Evolutionary conservation across 2,888 invertebrate species (phyloP).

Genomic region (Nysson spinosus): DNA sequence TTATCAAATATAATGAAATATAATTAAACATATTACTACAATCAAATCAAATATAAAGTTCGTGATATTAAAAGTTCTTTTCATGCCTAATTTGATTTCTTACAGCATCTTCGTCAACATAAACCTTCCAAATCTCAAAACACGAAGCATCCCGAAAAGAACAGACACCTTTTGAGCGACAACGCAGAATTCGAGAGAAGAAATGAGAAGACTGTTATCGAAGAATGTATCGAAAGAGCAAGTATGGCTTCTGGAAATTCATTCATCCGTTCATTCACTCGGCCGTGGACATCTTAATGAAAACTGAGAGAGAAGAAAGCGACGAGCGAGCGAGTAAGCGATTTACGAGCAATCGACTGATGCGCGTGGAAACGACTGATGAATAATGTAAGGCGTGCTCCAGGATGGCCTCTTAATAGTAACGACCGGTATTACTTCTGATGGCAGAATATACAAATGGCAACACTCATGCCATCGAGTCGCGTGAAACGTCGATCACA

Average conservation of each 20-base stretch:
- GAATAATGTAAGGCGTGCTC: constrained; percentile 57
- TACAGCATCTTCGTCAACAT: too few relatives aligned
- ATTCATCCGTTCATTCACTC: constrained; percentile 52
- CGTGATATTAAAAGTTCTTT: too few relatives aligned
- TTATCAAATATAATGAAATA: too few relatives aligned
- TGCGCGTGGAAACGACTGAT: constrained; percentile 39
- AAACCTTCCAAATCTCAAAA: too few relatives aligned
- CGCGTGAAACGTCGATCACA: too few relatives aligned
- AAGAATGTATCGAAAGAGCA: constrained; percentile 23
- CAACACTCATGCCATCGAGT: too few relatives aligned
- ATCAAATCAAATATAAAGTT: too few relatives aligned
- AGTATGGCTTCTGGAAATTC: constrained; percentile 50
- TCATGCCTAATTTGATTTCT: too few relatives aligned
- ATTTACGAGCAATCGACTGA: constrained; percentile 49
- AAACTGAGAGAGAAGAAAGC: constrained; percentile 34
- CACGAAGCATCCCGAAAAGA: too few relatives aligned
- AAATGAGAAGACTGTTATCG: background rate
- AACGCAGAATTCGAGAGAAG: background rate
- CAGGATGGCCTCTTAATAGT: constrained; percentile 45
- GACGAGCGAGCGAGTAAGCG: constrained; percentile 23
- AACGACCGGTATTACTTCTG: constrained; percentile 41
- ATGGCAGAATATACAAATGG: constrained; percentile 21
- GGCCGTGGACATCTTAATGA: constrained; percentile 54
- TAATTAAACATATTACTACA: too few relatives aligned
- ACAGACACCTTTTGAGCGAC: too few relatives aligned